Conservation (phyloP, 2,888 invertebrate genomes). For the Lumbricus terrestris region DNA sequence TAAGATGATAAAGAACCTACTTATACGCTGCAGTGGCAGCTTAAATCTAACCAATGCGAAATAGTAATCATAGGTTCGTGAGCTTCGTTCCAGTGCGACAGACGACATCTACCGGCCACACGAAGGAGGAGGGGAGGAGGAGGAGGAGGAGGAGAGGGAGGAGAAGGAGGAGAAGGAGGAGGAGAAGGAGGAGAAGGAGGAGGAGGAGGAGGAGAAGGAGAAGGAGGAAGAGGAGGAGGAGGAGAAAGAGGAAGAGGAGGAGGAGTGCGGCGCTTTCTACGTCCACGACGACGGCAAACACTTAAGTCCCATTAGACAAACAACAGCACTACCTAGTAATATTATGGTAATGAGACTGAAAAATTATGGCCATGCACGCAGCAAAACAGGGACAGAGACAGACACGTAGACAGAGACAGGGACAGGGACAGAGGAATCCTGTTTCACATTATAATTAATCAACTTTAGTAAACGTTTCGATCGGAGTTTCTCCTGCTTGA, state of each 20-base stretch:
- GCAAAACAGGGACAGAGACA: background rate
- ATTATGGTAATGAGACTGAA: background rate
- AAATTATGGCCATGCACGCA: background rate
- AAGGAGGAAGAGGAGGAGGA: too few relatives aligned
- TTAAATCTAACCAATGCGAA: background rate
- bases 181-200: too few relatives aligned
- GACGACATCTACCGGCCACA: too few relatives aligned
- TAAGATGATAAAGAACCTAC: background rate
- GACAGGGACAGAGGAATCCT: background rate
- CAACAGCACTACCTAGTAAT: background rate
- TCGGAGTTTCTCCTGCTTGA: too few relatives aligned
- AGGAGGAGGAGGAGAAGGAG: too few relatives aligned
- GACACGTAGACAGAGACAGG: too few relatives aligned
- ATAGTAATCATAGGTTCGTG: too few relatives aligned
- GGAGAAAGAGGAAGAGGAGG: too few relatives aligned
- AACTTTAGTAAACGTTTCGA: background rate
- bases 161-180: too few relatives aligned
- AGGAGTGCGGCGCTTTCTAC: background rate
- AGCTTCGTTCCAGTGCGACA: too few relatives aligned
- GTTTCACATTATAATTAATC: background rate
- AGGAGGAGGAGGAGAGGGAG: too few relatives aligned
- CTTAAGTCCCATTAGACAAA: background rate
- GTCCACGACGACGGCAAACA: background rate
- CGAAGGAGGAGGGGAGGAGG: too few relatives aligned
- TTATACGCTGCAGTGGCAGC: background rate